Evolutionary conservation across 1,140 invertebrate species (phyloP).

Genomic region (Maniola jurtina): DNA sequence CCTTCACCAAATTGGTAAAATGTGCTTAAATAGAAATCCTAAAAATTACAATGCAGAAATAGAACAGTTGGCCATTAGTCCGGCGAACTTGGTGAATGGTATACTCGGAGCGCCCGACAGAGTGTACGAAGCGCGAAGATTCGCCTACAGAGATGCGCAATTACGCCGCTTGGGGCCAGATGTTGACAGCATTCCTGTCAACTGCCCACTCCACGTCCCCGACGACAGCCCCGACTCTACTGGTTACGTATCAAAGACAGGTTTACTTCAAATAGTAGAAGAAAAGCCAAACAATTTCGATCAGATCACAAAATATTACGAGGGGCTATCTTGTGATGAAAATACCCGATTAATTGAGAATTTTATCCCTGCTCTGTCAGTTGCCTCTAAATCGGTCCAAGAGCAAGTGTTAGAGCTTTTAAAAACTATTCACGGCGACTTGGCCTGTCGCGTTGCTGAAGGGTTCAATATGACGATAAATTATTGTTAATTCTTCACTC

Average conservation of each 20-base stretch:
- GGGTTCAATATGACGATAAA: background rate
- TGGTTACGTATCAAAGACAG: background rate
- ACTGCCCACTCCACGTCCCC: background rate
- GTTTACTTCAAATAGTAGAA: background rate
- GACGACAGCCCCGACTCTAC: background rate
- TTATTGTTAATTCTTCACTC: no score
- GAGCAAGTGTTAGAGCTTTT: background rate
- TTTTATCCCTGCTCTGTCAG: background rate
- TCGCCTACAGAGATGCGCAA: slow-evolving; percentile 93
- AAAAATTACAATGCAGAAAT: slow-evolving; percentile 91
- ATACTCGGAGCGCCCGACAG: slow-evolving; percentile 91
- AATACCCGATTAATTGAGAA: background rate
- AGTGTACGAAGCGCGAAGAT: slow-evolving; percentile 91
- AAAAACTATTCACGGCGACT: background rate
- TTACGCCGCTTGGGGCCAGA: slow-evolving; percentile 92
- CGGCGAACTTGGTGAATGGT: slow-evolving; percentile 90
- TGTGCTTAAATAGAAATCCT: slow-evolving; percentile 90
- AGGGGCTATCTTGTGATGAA: background rate
- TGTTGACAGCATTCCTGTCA: slow-evolving; percentile 81
- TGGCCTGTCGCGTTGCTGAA: background rate
- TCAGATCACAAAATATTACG: background rate
- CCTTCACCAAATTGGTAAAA: slow-evolving; percentile 88
- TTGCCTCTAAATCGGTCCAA: background rate
- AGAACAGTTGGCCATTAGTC: slow-evolving; percentile 93
- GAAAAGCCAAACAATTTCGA: background rate